These are phyloP conservation scores for Theonella swinhoei DNA, from an alignment of 37 sponge, comb jelly and placozoan species.

Conservation along the genomic window DNA sequence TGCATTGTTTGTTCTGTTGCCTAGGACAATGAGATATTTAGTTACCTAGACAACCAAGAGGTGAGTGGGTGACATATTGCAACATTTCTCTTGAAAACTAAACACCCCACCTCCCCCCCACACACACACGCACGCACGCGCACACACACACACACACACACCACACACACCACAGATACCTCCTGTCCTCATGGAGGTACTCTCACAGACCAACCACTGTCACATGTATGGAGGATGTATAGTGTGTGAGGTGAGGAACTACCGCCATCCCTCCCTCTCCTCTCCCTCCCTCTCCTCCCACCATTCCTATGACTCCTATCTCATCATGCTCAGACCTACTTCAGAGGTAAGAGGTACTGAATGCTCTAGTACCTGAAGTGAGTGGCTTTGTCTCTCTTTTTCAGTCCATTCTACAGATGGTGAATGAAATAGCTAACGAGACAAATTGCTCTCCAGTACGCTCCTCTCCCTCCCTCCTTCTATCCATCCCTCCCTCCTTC, in stretches of 20 bases:
- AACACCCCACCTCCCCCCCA: too few relatives aligned
- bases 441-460: constrained; percentile 49
- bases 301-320: constrained; percentile 30
- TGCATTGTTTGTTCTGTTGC: background rate
- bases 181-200: constrained; percentile 68
- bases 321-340: constrained; percentile 67
- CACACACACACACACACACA: too few relatives aligned
- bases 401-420: constrained; percentile 39
- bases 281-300: background rate
- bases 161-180: constrained; percentile 37
- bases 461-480: background rate
- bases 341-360: constrained; percentile 39
- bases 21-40: constrained; percentile 73
- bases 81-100: too few relatives aligned
- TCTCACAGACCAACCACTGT: constrained; percentile 32
- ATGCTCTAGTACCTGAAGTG: background rate
- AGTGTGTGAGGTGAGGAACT: constrained; percentile 75
- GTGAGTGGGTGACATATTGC: too few relatives aligned
- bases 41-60: constrained; percentile 79
- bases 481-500: background rate
- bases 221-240: constrained; percentile 67
- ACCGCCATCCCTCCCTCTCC: constrained; percentile 20
- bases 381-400: background rate
- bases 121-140: too few relatives aligned
- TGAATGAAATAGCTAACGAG: constrained; percentile 36